A percentile compares a stretch with the other conserved stretches of the same genome.
phyloP scores from a whole-genome alignment of 2,888 invertebrate genomes.

The Timandra comae region DNA sequence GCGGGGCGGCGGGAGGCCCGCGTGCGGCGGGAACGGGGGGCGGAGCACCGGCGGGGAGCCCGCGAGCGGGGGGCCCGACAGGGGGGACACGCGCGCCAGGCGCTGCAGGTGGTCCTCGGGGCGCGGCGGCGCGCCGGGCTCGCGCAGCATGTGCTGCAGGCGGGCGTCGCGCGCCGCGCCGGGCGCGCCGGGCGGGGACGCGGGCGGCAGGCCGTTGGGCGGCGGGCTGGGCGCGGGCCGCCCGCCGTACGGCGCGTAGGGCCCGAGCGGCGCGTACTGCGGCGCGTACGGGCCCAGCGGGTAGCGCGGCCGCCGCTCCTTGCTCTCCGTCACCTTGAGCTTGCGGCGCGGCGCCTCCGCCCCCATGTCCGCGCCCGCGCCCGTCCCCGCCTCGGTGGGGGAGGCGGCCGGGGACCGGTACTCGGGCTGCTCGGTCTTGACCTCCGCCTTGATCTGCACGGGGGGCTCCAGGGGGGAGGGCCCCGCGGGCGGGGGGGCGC shows the following conservation, averaged over 20 bases:
- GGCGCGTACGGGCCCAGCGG: constrained; percentile 71
- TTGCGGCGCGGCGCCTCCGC: constrained; percentile 53
- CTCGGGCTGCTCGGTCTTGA: constrained; percentile 69
- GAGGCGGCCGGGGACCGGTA: too few species aligned
- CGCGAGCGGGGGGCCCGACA: constrained; percentile 5
- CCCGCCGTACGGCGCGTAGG: constrained; percentile 47
- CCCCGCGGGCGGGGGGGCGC: constrained; percentile 3
- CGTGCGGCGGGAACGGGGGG: constrained; percentile 31
- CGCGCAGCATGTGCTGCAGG: constrained; percentile 26
- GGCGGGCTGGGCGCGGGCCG: not conserved
- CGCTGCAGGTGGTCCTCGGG: too few species aligned
- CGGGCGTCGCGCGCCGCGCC: constrained; percentile 36
- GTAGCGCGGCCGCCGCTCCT: constrained; percentile 56
- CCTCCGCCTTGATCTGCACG: constrained; percentile 62
- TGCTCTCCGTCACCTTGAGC: constrained; percentile 66
- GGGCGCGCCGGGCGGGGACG: constrained; percentile 25
- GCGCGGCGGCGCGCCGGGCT: too few species aligned
- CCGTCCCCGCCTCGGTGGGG: constrained; percentile 31
- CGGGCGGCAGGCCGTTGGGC: constrained; percentile 13
- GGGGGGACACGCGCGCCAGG: constrained; percentile 16
- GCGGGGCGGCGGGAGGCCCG: constrained; percentile 34
- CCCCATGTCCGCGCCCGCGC: constrained; percentile 39
- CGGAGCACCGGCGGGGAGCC: constrained; percentile 15
- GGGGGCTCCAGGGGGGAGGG: constrained; percentile 31
- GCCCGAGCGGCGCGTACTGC: constrained; percentile 63